phyloP scores from a whole-genome alignment of 2,888 invertebrate species.

The Melanostoma scalare region DNA sequence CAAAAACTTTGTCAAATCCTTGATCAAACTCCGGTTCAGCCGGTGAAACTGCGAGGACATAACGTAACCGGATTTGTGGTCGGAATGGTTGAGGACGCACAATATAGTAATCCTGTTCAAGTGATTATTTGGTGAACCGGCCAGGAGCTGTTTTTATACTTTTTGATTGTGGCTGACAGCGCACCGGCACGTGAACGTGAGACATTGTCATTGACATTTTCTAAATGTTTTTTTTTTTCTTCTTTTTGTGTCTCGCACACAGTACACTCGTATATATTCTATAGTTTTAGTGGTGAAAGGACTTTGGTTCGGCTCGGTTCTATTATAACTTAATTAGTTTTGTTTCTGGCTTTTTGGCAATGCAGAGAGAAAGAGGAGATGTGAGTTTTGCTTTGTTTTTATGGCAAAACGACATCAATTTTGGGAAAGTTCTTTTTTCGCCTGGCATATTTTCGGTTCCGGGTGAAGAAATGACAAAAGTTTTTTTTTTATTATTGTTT shows the following conservation, averaged over 20 bases:
- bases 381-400: slow-evolving; percentile 24
- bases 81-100: slow-evolving; percentile 50
- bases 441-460: slow-evolving; percentile 20
- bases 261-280: neutral
- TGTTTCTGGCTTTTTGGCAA: slow-evolving; percentile 21
- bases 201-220: slow-evolving; percentile 38
- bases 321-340: slow-evolving; percentile 64
- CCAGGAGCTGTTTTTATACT: slow-evolving; percentile 6
- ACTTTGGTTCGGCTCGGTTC: slow-evolving; percentile 34
- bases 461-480: slow-evolving; percentile 29
- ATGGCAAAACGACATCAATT: slow-evolving; percentile 43
- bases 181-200: slow-evolving; percentile 6
- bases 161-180: slow-evolving; percentile 1
- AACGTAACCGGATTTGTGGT: slow-evolving; percentile 60
- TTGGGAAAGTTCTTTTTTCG: slow-evolving; percentile 19
- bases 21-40: slow-evolving; percentile 40
- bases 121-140: slow-evolving; percentile 61
- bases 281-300: slow-evolving; percentile 29
- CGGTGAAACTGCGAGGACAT: slow-evolving; percentile 30
- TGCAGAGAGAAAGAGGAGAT: neutral
- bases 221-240: slow-evolving; percentile 10
- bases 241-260: neutral
- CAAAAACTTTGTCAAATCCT: slow-evolving; percentile 56
- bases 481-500: slow-evolving; percentile 11
- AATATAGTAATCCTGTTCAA: slow-evolving; percentile 60